These are phyloP conservation scores for Nycticorax nycticorax DNA, from an alignment of 2,113 vertebrate species.

Conservation along the genomic window DNA sequence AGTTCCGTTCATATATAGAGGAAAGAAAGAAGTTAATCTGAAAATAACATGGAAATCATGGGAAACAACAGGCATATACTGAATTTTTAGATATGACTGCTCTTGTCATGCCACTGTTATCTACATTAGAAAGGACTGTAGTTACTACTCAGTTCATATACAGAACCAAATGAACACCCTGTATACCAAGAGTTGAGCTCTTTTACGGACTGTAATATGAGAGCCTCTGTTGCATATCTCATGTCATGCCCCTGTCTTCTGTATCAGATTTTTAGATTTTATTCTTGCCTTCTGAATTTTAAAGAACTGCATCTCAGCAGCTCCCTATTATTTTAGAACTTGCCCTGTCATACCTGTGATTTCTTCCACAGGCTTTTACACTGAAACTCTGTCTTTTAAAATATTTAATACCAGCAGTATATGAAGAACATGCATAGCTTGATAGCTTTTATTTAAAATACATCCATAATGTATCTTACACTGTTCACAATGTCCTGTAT, in stretches of 20 bases:
- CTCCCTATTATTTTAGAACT: not conserved
- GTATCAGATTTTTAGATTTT: not conserved
- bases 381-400: not conserved
- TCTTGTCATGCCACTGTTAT: not conserved
- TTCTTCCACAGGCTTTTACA: not conserved
- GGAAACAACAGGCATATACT: not conserved
- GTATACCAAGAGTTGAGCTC: not conserved
- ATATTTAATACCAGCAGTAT: not conserved
- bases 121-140: not conserved
- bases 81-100: not conserved
- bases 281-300: not conserved
- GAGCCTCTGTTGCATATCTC: not conserved
- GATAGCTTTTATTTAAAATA: not conserved
- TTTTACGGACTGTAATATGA: not conserved
- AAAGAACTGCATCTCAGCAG: not conserved
- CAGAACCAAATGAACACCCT: not conserved
- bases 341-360: not conserved
- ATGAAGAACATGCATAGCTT: not conserved
- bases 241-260: not conserved
- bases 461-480: not conserved
- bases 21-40: not conserved
- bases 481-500: not conserved
- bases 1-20: not conserved
- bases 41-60: not conserved
- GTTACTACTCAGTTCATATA: not conserved